Conservation (phyloP, 2,797 vertebrate genomes). For the Benthosema pterotum region DNA sequence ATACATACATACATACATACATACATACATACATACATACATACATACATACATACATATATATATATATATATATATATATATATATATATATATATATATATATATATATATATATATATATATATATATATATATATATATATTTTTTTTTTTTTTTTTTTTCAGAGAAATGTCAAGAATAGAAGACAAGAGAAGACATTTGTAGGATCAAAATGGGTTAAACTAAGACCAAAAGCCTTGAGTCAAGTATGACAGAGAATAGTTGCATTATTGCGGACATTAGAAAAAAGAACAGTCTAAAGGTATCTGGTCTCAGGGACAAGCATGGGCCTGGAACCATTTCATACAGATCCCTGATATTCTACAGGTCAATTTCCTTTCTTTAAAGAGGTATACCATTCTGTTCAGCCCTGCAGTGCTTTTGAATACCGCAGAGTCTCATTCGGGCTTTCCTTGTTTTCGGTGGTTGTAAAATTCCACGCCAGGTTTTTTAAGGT, state of each 20-base stretch:
- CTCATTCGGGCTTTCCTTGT: conserved; percentile 1
- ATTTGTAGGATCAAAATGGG: too few species aligned
- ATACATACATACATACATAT: too few species aligned
- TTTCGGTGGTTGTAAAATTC: conserved; percentile 16
- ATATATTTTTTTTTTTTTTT: too few species aligned
- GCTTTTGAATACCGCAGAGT: neutral
- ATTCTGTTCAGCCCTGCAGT: neutral
- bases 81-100: too few species aligned
- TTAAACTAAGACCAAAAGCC: too few species aligned
- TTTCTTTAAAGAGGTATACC: neutral
- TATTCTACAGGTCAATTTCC: conserved; percentile 14
- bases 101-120: too few species aligned
- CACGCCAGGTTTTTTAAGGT: conserved; percentile 39
- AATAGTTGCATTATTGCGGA: neutral
- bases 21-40: too few species aligned
- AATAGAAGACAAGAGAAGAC: too few species aligned
- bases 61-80: too few species aligned
- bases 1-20: too few species aligned
- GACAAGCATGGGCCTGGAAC: neutral
- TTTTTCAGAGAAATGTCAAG: too few species aligned
- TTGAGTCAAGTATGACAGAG: conserved; percentile 14
- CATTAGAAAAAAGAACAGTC: conserved; percentile 9
- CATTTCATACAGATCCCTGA: neutral
- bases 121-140: too few species aligned
- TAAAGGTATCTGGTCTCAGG: neutral